Base-by-base conservation (phyloP, 2,113 vertebrate species). In the Amia ocellicauda region DNA sequence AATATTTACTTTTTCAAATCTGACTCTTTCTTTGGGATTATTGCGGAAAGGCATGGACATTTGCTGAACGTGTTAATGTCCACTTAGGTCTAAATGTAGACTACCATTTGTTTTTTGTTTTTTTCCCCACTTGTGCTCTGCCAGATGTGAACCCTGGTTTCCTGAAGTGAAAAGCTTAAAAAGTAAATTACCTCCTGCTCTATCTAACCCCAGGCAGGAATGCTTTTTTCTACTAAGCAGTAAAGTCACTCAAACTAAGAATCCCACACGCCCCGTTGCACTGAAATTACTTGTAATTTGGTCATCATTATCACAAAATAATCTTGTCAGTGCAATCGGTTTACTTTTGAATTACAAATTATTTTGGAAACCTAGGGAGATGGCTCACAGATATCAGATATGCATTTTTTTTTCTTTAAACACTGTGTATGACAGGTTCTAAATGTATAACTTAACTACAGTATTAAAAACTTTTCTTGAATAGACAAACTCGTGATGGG, bases 301-400 rank as follows among this genome's bases (percentile, higher is more conserved):
- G 81, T 81, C 82, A 83, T 82, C 82, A 83, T 84, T 83, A 83
- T 82, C 79, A 80, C 78, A 77, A 71, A 47, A 73, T 84, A 83
- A 85, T 84, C 83, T 84, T 79, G 80, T 84, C 80, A 80, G 75
- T 77, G 80, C 83, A 86, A 86, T 86, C 79, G 80, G 80, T 84
- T 82, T 83, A 83, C 83, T 87, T 83, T 82, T 80, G 82, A 85
- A 88, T 86, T 83, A 84, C 74, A 78, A 80, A 83, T 86, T 84
- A 80, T 59, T 72, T 81, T 73, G 82, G 80, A 52, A 75, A 74
- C 75, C 71, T 24, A 71, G 82, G 83, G 69, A 69, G 66, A 78
- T 69, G 71, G 80, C 85, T 85, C 80, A 75, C 57, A 80, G 81
- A 81, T 78, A 82, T 84, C 85, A 81, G 19, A 13, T 26, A 49